A percentile compares a stretch with the other conserved stretches of the same genome.
These are phyloP conservation scores for Agonopterix arenella DNA, from an alignment of 2,888 invertebrate genomes.

Conservation along the genomic window DNA sequence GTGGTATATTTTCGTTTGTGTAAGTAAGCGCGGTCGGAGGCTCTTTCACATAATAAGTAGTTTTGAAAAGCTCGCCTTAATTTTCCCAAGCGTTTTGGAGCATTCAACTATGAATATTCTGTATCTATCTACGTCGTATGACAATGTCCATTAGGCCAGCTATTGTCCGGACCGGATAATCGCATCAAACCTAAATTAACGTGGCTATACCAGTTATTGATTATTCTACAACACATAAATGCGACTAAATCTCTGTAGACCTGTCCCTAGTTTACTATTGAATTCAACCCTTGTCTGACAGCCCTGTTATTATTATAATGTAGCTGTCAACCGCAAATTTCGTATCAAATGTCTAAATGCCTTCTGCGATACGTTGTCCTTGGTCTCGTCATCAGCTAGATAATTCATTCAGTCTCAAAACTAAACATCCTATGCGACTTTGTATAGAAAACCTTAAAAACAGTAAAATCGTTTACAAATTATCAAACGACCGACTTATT, in stretches of 20 bases:
- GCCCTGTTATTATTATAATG: constrained; percentile 4
- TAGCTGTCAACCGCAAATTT: constrained; percentile 6
- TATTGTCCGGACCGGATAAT: constrained; percentile 29
- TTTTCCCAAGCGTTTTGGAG: no score
- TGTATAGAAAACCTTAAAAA: no score
- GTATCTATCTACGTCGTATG: background rate
- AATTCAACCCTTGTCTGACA: constrained; percentile 9
- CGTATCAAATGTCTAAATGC: background rate
- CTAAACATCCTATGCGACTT: no score
- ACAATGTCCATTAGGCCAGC: constrained; percentile 26
- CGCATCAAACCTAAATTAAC: constrained; percentile 40
- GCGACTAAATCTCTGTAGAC: constrained; percentile 10
- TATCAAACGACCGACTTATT: no score
- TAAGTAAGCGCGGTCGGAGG: no score
- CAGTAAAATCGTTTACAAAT: no score
- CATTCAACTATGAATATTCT: no score
- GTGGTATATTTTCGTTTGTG: no score
- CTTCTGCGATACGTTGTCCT: no score
- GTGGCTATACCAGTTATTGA: constrained; percentile 24
- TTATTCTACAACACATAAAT: constrained; percentile 10
- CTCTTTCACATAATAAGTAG: no score
- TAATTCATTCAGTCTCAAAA: no score
- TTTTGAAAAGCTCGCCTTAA: no score
- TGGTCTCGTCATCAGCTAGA: background rate
- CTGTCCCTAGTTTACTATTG: background rate